Base-by-base conservation (phyloP, 2,113 vertebrate species). In the Cnemophilus loriae region DNA sequence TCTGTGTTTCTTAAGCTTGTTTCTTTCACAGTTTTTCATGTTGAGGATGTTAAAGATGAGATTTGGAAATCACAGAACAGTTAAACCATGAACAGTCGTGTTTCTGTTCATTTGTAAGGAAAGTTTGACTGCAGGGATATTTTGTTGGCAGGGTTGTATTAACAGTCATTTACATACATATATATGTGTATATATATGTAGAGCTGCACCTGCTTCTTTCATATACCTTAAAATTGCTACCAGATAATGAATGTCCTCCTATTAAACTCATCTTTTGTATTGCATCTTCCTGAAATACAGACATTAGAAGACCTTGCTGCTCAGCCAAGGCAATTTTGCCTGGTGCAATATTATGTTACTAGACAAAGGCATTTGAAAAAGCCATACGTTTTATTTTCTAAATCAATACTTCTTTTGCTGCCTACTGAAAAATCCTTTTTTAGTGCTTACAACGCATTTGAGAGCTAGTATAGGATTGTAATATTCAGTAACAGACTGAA, bases 351-450 rank as follows among this genome's bases (percentile, higher is more conserved):
- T 84, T 94, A 89, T 63, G 47, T 92, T 93, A 57, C 75, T 91
- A 97, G 96, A 97, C 91, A 97, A 97, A 97, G 74, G 89, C 84
- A 84, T 76, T 93, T 94, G 89, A 71, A 89, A 89, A 97, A 96
- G 83, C 84, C 95, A 93, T 96, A 76, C 17, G 67, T 90, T 97
- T 97, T 96, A 91, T 87, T 95, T 97, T 93, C 64, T 95, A 97
- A 97, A 97, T 96, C 95, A 95, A 96, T 97, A 91, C 47, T 96
- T 94, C 87, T 94, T 93, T 85, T 83, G 52, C 61, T 93, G 91
- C 77, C 81, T 96, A 85, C 52, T 90, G 87, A 87, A 96, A 97
- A 96, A 93, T 68, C 78, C 61, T 84, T 77, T n/a, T 77, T 80
- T 90, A 90, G 53, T 86, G 39, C 90, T 97, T 95, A 96, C 76